Evolutionary conservation across 2,797 vertebrate genomes (phyloP), one percentile per base, ranked within the genome.

Genomic region (Dallia pectoralis): DNA sequence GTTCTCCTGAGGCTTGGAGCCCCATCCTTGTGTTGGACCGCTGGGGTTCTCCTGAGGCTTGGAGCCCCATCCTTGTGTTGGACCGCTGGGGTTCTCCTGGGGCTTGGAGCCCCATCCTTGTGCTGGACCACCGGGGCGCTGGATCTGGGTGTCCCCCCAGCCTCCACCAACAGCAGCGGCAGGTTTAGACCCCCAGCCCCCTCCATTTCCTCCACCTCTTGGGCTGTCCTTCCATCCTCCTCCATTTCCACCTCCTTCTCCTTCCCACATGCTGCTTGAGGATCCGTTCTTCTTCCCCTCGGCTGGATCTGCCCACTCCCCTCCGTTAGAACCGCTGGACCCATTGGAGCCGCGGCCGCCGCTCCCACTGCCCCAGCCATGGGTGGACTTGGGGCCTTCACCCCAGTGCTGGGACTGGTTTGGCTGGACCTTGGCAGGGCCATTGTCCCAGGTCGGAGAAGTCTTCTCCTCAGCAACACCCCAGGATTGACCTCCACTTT

Each of bases 211-310:
- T 90, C 93, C 86, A 88, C 94, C 92, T 92, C 30, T 90, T 71
- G 86, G 91, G 85, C 75, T 95, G 92, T 90, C 97, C 22, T 94
- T 97, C 96, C 96, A 98, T 73, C 87, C 82, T 62, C 84, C 53
- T 56, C 53, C 53, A 56, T 56, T 56, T 25, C 53, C 40, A 44
- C 40, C n/a, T 56, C 53, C 87, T 63, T 98, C 97, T 85, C 94
- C 92, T 65, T 97, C 96, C 97, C 97, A 98, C 62, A 86, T 83
- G 73, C 84, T 90, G 67, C 93, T 87, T 70, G 95, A 87, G 71
- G 95, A 89, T 84, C 92, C 94, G 82, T 82, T 93, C 85, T 97
- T 99, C 86, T 97, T 98, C 81, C 88, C 94, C 61, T 98, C 97
- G 78, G 93, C 92, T 77, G 95, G 84, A 78, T 98, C 96, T 88